Conservation (phyloP, 2,113 vertebrate species). For the Macheiramphus alcinus region DNA sequence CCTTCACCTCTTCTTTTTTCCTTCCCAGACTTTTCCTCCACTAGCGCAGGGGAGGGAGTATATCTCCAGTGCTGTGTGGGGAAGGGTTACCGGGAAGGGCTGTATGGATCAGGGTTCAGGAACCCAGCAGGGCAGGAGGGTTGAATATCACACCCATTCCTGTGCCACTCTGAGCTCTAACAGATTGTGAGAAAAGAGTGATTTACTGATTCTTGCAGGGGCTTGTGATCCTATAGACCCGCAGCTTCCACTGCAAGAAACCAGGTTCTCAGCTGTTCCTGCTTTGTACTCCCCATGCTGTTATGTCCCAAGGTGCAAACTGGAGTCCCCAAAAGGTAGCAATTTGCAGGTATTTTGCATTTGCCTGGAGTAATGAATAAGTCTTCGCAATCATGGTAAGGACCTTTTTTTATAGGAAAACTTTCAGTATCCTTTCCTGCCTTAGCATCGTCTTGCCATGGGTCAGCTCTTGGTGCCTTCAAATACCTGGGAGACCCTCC, state of each 20-base stretch:
- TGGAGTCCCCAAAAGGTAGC: fast-evolving
- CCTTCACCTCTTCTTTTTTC: neutral
- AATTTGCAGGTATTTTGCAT: neutral
- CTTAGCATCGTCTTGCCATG: neutral
- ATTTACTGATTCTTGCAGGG: neutral
- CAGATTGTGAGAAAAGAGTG: neutral
- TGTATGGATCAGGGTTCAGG: neutral
- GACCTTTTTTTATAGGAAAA: neutral
- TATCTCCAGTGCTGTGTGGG: neutral
- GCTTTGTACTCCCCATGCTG: neutral
- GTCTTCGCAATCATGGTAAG: fast-evolving
- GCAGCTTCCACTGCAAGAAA: neutral
- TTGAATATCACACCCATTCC: neutral
- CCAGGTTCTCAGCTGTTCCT: neutral
- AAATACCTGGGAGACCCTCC: neutral
- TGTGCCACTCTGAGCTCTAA: neutral
- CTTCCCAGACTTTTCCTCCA: neutral
- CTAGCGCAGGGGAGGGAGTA: neutral
- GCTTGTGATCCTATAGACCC: neutral
- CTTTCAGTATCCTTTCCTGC: neutral
- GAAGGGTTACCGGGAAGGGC: neutral
- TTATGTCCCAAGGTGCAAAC: neutral
- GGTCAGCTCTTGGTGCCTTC: neutral
- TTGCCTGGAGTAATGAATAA: neutral
- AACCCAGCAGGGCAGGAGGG: too few relatives aligned